Evolutionary conservation across 2,888 invertebrate species (phyloP).

Genomic region (Hirtodrosophila histrioides): DNA sequence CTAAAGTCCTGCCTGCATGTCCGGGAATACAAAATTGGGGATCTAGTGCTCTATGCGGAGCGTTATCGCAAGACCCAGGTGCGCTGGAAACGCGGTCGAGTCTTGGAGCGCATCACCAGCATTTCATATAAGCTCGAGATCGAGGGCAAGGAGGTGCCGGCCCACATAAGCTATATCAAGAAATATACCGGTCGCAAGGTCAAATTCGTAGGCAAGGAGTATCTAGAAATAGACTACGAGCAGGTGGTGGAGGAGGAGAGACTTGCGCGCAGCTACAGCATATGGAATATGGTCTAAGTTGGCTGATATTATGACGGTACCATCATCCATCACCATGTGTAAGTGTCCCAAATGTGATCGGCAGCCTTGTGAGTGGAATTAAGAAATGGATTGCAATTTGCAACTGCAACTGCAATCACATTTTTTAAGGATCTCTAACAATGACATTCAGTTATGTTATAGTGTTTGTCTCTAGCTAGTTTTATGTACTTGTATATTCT

Average conservation of each 20-base stretch:
- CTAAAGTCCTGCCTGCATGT: constrained; percentile 81
- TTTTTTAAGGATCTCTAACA: constrained; percentile 81
- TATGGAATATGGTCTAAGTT: constrained; percentile 83
- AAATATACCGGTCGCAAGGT: constrained; percentile 83
- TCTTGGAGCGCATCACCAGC: constrained; percentile 83
- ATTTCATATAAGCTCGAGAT: constrained; percentile 83
- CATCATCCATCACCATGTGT: constrained; percentile 4
- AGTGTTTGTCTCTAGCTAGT: constrained; percentile 48
- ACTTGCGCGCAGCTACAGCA: constrained; percentile 81
- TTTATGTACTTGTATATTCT: constrained; percentile 18
- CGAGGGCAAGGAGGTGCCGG: constrained; percentile 83
- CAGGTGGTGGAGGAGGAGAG: constrained; percentile 82
- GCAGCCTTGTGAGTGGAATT: constrained; percentile 73
- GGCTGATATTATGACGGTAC: background rate
- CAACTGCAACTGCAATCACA: constrained; percentile 20
- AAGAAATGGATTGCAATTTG: constrained; percentile 56
- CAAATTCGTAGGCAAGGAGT: constrained; percentile 83
- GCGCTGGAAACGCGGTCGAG: constrained; percentile 81
- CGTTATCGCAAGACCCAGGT: constrained; percentile 82
- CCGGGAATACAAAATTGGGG: constrained; percentile 82
- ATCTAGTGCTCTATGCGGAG: constrained; percentile 82
- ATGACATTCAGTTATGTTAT: constrained; percentile 75
- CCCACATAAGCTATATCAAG: constrained; percentile 83
- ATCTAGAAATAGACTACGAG: constrained; percentile 84
- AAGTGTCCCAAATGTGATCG: constrained; percentile 33